These are phyloP conservation scores for Pterostichus niger DNA, from an alignment of 2,888 invertebrate species.

Conservation along the genomic window DNA sequence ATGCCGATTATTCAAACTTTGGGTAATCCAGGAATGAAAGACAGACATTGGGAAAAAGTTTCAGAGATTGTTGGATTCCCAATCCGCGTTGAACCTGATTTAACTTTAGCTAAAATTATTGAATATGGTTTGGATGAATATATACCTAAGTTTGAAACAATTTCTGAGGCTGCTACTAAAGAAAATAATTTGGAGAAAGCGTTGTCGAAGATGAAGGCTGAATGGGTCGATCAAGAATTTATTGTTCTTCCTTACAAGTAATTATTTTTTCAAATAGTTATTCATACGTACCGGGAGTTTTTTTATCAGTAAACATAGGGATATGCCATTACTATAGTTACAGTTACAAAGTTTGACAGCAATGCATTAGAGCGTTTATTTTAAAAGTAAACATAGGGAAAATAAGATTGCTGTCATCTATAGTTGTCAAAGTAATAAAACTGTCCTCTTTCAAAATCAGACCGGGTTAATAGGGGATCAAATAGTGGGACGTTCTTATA, in stretches of 20 bases:
- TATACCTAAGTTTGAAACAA: slow-evolving; percentile 92
- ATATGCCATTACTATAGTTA: too few species aligned
- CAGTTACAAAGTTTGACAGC: too few species aligned
- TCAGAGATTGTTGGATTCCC: slow-evolving; percentile 97
- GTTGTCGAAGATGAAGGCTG: slow-evolving; percentile 92
- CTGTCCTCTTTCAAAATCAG: too few species aligned
- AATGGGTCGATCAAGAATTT: slow-evolving; percentile 93
- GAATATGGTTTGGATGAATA: slow-evolving; percentile 95
- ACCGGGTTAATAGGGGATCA: too few species aligned
- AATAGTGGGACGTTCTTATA: too few species aligned
- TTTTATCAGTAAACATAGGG: too few species aligned
- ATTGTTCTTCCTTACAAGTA: slow-evolving; percentile 86
- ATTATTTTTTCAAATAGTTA: too few species aligned
- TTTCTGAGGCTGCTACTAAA: slow-evolving; percentile 97
- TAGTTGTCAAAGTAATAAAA: too few species aligned
- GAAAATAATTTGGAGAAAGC: slow-evolving; percentile 95
- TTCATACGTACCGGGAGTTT: too few species aligned
- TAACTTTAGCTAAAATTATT: slow-evolving; percentile 91
- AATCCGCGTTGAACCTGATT: slow-evolving; percentile 89
- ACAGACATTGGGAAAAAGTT: slow-evolving; percentile 95
- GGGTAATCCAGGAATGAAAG: slow-evolving; percentile 96
- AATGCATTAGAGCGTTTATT: too few species aligned
- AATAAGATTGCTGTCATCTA: too few species aligned
- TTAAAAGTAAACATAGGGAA: too few species aligned
- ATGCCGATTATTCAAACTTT: slow-evolving; percentile 95